These are phyloP conservation scores for Odontothrips loti DNA, from an alignment of 2,888 invertebrate genomes.

Conservation along the genomic window DNA sequence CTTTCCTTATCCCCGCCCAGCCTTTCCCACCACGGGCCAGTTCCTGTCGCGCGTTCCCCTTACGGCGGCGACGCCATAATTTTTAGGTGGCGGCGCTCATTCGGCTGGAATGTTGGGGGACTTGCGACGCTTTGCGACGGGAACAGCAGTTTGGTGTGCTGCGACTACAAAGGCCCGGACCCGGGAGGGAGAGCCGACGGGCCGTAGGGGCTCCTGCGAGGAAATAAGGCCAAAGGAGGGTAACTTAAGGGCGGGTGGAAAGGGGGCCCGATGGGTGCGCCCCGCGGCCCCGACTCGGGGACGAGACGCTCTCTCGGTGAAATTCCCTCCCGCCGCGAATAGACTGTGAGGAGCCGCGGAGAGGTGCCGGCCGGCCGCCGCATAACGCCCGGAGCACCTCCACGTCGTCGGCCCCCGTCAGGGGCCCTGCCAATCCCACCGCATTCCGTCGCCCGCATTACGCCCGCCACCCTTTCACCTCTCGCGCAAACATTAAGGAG, in stretches of 20 bases:
- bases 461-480: constrained; percentile 29
- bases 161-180: constrained; percentile 23
- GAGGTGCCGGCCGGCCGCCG: too few relatives aligned
- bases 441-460: not conserved
- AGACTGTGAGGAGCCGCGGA: not conserved
- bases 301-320: too few relatives aligned
- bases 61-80: constrained; percentile 23
- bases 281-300: too few relatives aligned
- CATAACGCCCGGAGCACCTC: too few relatives aligned
- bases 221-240: too few relatives aligned
- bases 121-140: constrained; percentile 17
- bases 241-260: too few relatives aligned
- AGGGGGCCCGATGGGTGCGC: too few relatives aligned
- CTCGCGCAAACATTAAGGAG: constrained; percentile 10
- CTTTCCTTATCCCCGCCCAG: constrained; percentile 32
- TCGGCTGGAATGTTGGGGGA: constrained; percentile 31
- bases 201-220: constrained; percentile 29
- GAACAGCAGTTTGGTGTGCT: constrained; percentile 28
- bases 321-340: too few relatives aligned
- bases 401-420: too few relatives aligned
- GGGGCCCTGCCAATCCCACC: too few relatives aligned
- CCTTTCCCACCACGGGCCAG: constrained; percentile 30
- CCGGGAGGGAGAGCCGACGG: constrained; percentile 22
- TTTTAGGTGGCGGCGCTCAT: constrained; percentile 29
- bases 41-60: constrained; percentile 32